Evolutionary conservation across 2,888 invertebrate genomes (phyloP).

Genomic region (Folsomia manolachei): DNA sequence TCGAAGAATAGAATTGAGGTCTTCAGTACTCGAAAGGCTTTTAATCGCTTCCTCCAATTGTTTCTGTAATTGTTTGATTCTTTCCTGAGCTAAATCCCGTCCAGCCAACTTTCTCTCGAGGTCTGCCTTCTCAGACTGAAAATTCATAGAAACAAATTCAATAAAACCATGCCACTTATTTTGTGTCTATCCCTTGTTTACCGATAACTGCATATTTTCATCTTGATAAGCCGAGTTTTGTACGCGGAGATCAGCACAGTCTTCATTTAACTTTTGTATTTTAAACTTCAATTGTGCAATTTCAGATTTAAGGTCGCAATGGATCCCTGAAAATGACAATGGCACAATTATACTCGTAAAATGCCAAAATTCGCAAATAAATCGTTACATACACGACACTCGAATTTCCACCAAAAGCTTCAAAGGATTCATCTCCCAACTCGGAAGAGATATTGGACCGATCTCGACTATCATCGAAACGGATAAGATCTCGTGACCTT

Average conservation of each 20-base stretch:
- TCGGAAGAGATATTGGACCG: neutral
- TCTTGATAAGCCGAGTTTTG: constrained; percentile 33
- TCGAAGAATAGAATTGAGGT: constrained; percentile 20
- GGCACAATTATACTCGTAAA: no score
- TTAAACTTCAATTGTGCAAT: constrained; percentile 40
- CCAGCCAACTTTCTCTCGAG: constrained; percentile 28
- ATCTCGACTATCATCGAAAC: neutral
- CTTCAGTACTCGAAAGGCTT: constrained; percentile 24
- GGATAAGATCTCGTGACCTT: neutral
- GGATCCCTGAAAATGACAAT: no score
- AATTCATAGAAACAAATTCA: neutral
- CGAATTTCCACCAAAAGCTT: constrained; percentile 21
- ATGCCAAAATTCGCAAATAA: neutral
- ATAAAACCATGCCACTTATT: no score
- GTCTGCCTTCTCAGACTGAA: constrained; percentile 29
- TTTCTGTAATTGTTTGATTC: constrained; percentile 29
- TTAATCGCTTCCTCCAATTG: constrained; percentile 21
- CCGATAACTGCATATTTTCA: constrained; percentile 32
- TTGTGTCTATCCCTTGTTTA: no score
- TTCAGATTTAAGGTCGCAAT: constrained; percentile 25
- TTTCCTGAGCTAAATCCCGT: constrained; percentile 22
- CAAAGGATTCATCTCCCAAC: constrained; percentile 15
- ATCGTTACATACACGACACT: constrained; percentile 12
- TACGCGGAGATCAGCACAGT: constrained; percentile 25
- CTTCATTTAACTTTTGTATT: constrained; percentile 31